These are phyloP conservation scores for Drosophila lacicola DNA, from an alignment of 2,888 invertebrate species.

Conservation along the genomic window DNA sequence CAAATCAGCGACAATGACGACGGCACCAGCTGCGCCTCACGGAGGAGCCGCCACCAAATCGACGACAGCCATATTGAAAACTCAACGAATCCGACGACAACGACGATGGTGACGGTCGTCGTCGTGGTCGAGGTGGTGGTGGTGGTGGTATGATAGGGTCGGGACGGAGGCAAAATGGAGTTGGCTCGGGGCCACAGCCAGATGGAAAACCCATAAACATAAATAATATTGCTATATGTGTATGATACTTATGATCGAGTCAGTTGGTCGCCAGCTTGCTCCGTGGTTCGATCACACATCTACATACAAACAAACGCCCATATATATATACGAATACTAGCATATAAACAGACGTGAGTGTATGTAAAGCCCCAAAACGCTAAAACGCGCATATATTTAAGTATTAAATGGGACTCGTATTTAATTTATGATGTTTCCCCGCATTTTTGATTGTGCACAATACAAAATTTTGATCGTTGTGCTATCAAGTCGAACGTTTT, in stretches of 20 bases:
- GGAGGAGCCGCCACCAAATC: constrained; percentile 47
- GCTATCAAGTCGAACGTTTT: constrained; percentile 52
- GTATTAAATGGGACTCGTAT: constrained; percentile 42
- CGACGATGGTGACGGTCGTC: background rate
- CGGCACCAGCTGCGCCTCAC: constrained; percentile 63
- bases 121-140: background rate
- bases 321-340: constrained; percentile 1
- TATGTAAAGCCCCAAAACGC: constrained; percentile 6
- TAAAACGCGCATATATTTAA: constrained; percentile 50
- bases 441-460: constrained; percentile 54
- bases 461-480: constrained; percentile 55
- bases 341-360: background rate
- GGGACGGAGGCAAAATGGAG: constrained; percentile 68
- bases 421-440: constrained; percentile 73
- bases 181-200: constrained; percentile 53
- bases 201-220: constrained; percentile 76
- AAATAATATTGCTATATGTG: constrained; percentile 77
- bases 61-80: constrained; percentile 78
- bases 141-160: constrained; percentile 20
- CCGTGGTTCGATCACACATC: constrained; percentile 5
- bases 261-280: constrained; percentile 14
- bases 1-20: constrained; percentile 30
- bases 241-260: constrained; percentile 40
- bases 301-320: constrained; percentile 4
- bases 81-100: constrained; percentile 7